These are phyloP conservation scores for Leptinotarsa tumamoca DNA, from an alignment of 2,888 invertebrate genomes.

Conservation along the genomic window DNA sequence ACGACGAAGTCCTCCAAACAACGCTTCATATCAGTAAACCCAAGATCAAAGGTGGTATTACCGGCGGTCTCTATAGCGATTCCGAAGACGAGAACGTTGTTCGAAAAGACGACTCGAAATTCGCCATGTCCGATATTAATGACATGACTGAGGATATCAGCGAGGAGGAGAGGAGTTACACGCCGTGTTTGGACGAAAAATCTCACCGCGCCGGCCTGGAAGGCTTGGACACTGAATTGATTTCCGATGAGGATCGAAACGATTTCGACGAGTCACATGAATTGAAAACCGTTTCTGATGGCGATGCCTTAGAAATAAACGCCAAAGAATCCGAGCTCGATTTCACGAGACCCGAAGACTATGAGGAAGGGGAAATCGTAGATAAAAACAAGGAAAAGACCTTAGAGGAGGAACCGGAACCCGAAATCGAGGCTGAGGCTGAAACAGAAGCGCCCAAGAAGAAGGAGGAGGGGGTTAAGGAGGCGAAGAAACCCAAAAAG, in stretches of 20 bases:
- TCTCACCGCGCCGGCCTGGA: conserved; percentile 63
- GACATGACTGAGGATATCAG: conserved; percentile 75
- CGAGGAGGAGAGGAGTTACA: conserved; percentile 78
- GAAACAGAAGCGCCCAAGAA: conserved; percentile 48
- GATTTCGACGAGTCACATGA: conserved; percentile 73
- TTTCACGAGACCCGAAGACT: conserved; percentile 65
- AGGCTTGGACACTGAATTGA: conserved; percentile 80
- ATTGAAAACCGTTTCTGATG: conserved; percentile 63
- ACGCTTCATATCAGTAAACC: conserved; percentile 29
- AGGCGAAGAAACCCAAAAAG: conserved; percentile 63
- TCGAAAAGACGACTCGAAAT: conserved; percentile 54
- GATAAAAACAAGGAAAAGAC: conserved; percentile 63
- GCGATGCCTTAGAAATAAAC: conserved; percentile 65
- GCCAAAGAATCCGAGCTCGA: conserved; percentile 67
- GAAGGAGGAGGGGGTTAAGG: conserved; percentile 55
- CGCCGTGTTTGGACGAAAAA: conserved; percentile 79
- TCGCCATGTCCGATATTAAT: conserved; percentile 61
- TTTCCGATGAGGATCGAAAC: conserved; percentile 79
- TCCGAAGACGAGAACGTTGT: conserved; percentile 63
- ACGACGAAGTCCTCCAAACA: conserved; percentile 21
- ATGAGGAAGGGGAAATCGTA: conserved; percentile 73
- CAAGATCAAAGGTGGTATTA: conserved; percentile 38
- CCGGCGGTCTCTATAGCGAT: conserved; percentile 61
- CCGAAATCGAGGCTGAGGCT: conserved; percentile 46
- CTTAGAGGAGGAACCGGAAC: conserved; percentile 39